A percentile compares a stretch with the other conserved stretches of the same genome.
These are phyloP conservation scores for Gopherus evgoodei DNA, from an alignment of 2,113 vertebrate species.

Conservation along the genomic window DNA sequence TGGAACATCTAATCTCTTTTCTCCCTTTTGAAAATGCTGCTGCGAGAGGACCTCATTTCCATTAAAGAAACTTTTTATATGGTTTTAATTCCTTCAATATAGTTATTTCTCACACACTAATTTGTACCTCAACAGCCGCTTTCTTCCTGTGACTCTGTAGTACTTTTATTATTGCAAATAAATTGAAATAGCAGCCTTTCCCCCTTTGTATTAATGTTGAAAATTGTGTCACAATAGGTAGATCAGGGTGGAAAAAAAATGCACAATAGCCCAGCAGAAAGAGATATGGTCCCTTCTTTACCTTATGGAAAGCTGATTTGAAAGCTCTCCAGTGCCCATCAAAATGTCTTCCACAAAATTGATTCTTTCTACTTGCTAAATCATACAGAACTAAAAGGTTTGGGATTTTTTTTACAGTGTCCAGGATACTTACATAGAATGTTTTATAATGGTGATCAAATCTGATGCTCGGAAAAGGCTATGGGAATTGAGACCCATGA, in stretches of 20 bases:
- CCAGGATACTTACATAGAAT: slow-evolving; percentile 64
- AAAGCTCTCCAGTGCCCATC: slow-evolving; percentile 73
- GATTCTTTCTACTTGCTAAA: slow-evolving; percentile 73
- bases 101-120: slow-evolving; percentile 32
- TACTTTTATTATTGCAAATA: slow-evolving; percentile 42
- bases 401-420: background rate
- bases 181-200: slow-evolving; percentile 45
- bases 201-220: slow-evolving; percentile 50
- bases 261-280: slow-evolving; percentile 47
- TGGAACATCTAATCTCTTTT: background rate
- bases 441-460: slow-evolving; percentile 81
- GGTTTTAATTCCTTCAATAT: background rate
- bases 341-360: slow-evolving; percentile 72
- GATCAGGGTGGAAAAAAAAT: slow-evolving; percentile 49
- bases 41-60: background rate
- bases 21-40: background rate
- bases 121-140: slow-evolving; percentile 48
- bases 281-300: slow-evolving; percentile 53
- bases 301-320: slow-evolving; percentile 64
- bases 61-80: background rate
- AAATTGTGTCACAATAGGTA: slow-evolving; percentile 56
- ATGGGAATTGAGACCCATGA: slow-evolving; percentile 82
- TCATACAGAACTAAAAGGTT: slow-evolving; percentile 49
- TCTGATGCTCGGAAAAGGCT: slow-evolving; percentile 75
- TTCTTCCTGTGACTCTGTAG: slow-evolving; percentile 57